Evolutionary conservation across 2,113 vertebrate species (phyloP).

Genomic region (Sinocyclocheilus maitianheensis): DNA sequence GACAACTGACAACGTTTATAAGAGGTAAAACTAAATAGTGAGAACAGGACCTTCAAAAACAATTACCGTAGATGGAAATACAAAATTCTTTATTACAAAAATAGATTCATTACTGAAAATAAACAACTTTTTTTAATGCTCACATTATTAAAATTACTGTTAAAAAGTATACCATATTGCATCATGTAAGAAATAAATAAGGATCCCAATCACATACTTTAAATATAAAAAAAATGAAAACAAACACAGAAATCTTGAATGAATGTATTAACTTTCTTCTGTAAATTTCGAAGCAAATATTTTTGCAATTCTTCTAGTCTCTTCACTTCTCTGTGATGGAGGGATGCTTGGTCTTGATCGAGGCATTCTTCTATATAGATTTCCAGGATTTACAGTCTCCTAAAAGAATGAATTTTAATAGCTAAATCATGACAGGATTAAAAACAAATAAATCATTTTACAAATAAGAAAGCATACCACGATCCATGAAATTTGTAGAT

Average conservation of each 20-base stretch:
- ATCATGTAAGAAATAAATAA: conserved; percentile 31
- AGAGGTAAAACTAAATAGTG: not conserved
- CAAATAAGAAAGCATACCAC: not conserved
- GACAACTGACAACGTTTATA: not conserved
- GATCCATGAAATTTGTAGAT: not conserved
- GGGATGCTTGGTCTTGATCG: conserved; percentile 68
- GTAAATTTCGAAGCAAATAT: conserved; percentile 85
- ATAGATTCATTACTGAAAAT: not conserved
- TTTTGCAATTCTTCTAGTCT: conserved; percentile 84
- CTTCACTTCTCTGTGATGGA: conserved; percentile 71
- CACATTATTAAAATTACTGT: conserved; percentile 28
- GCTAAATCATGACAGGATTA: not conserved
- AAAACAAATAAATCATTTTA: not conserved
- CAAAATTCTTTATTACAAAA: conserved; percentile 51
- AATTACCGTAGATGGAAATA: not conserved
- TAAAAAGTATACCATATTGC: conserved; percentile 14
- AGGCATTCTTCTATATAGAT: conserved; percentile 54
- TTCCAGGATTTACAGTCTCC: conserved; percentile 40
- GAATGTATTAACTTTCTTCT: conserved; percentile 62
- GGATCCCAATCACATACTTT: not conserved
- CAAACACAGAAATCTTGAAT: conserved; percentile 12
- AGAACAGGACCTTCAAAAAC: not conserved
- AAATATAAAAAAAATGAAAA: not conserved
- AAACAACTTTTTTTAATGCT: conserved; percentile 30
- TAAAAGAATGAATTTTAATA: conserved; percentile 23